Conservation (phyloP, 2,888 invertebrate species). For the Priocnemis perturbator region DNA sequence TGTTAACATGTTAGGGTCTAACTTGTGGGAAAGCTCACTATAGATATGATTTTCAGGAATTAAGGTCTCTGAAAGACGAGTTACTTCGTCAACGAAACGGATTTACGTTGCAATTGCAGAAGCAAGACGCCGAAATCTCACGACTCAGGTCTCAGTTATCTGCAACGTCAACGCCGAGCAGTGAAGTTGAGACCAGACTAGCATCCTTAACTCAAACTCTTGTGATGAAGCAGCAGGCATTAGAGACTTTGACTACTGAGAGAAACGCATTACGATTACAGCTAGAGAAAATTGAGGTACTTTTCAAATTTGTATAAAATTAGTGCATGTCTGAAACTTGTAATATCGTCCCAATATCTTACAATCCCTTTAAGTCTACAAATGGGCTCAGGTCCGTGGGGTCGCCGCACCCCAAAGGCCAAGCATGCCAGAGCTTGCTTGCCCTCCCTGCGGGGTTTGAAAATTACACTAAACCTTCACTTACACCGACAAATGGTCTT, state of each 20-base stretch:
- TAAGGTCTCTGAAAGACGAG: slow-evolving; percentile 78
- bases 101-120: slow-evolving; percentile 76
- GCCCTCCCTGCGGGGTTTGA: no score
- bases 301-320: background rate
- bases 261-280: slow-evolving; percentile 90
- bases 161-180: slow-evolving; percentile 67
- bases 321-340: no score
- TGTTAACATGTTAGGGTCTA: background rate
- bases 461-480: no score
- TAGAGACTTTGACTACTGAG: slow-evolving; percentile 90
- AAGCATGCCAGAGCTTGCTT: no score
- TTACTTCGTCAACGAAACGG: slow-evolving; percentile 76
- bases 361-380: no score
- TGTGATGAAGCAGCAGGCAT: slow-evolving; percentile 88
- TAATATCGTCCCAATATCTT: no score
- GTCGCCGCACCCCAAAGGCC: no score
- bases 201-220: slow-evolving; percentile 85
- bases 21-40: slow-evolving; percentile 6
- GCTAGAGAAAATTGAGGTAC: slow-evolving; percentile 87
- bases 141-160: slow-evolving; percentile 78
- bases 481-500: no score
- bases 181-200: slow-evolving; percentile 69
- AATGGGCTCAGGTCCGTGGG: no score
- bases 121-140: slow-evolving; percentile 79
- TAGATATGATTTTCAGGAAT: slow-evolving; percentile 72